Evolutionary conservation across 2,113 vertebrate genomes (phyloP), one percentile per base, ranked within the genome.

Genomic region (Callocephalon fimbriatum): DNA sequence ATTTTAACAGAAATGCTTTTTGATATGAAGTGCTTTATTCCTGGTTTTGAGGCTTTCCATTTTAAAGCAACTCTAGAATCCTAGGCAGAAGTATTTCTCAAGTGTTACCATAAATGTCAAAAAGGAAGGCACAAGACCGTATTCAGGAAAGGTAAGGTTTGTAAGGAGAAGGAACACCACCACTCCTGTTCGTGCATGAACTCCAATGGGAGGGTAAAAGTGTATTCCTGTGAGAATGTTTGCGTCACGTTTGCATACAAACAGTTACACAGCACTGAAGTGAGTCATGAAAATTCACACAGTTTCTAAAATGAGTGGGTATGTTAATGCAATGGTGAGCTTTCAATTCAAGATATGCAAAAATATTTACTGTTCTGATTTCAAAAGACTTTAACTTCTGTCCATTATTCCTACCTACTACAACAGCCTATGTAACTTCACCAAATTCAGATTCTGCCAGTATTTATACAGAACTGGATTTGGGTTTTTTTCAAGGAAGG

Each of bases 281-380:
- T 95, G 90, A 96, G 77, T 96, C 93, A 96, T 68, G 87, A 96
- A 94, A 96, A 96, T 96, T 93, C 94, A 94, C 83, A 76, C 44
- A 42, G 70, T 78, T 91, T 96, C 93, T 93, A 93, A 96, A 94
- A 91, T 72, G 87, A 87, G 80, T 81, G 68, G 77, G 62, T 94
- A 85, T 77, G 65, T 88, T 96, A 96, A 96, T 87, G 74, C 65
- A 93, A 75, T 71, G 65, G 86, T 78, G 89, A 94, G 70, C 80
- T 20, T 94, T 94, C 63, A 87, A 91, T 40, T 62, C 76, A 86
- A 63, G 84, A 81, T 91, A 94, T 85, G 80, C 40, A 93, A 96
- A 96, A 96, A 93, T 93, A 94, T 91, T 95, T 94, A 96, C 66
- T 78, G 63, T 79, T 89, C 47, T 82, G 48, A 71, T 93, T 96